A percentile compares a stretch with the other conserved stretches of the same genome.
phyloP scores from a whole-genome alignment of 1,140 invertebrate species.

The Amyelois transitella region DNA sequence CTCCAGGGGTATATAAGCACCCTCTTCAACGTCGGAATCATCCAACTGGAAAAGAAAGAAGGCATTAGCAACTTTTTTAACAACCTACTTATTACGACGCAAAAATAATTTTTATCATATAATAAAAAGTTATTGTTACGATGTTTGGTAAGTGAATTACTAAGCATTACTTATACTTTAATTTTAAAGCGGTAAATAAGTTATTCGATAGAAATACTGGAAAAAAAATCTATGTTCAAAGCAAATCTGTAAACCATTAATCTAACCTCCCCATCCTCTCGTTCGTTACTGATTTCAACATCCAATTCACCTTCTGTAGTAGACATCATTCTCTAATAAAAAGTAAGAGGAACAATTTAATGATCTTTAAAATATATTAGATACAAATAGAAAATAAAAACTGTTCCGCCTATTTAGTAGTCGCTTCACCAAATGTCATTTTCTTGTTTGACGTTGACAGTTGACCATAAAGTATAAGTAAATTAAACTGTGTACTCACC shows the following conservation, averaged over 20 bases:
- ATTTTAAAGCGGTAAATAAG: background rate
- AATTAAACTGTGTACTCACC: too few species aligned
- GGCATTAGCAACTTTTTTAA: background rate
- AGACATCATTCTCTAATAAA: slow-evolving; percentile 54
- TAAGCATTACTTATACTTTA: background rate
- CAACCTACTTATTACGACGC: background rate
- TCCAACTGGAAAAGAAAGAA: slow-evolving; percentile 46
- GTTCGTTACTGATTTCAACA: slow-evolving; percentile 53
- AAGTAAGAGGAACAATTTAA: slow-evolving; percentile 29
- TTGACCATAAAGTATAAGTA: background rate
- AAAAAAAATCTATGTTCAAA: background rate
- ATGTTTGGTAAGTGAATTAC: background rate
- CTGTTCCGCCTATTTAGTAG: slow-evolving; percentile 37
- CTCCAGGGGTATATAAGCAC: slow-evolving; percentile 56
- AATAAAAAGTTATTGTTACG: slow-evolving; percentile 8
- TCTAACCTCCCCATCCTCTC: slow-evolving; percentile 66
- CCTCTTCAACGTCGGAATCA: slow-evolving; percentile 67
- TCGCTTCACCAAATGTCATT: slow-evolving; percentile 24
- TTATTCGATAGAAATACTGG: too few species aligned
- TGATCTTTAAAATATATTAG: slow-evolving; percentile 49
- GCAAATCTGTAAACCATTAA: slow-evolving; percentile 3
- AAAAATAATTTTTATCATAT: slow-evolving; percentile 6
- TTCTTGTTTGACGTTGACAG: background rate
- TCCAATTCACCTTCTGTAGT: slow-evolving; percentile 67
- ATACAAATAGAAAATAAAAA: slow-evolving; percentile 35